phyloP scores from a whole-genome alignment of 2,888 invertebrate species.

The Cybosia mesomella region DNA sequence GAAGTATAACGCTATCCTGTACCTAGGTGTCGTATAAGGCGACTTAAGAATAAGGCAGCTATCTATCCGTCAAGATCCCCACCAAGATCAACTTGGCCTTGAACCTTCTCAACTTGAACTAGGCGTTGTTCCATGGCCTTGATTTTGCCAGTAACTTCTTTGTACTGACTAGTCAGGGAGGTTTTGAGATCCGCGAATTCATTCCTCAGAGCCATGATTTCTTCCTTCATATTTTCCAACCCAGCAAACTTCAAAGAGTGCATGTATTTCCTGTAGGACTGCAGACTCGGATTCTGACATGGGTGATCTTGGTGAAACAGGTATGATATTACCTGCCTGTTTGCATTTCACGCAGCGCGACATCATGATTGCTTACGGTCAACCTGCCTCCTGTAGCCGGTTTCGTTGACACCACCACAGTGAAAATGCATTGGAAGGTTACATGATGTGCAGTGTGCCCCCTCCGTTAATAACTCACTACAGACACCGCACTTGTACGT shows the following conservation, averaged over 20 bases:
- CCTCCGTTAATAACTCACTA: neutral
- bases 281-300: neutral
- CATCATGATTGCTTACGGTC: neutral
- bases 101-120: slow-evolving; percentile 1
- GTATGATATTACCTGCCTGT: neutral
- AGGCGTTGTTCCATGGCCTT: slow-evolving; percentile 10
- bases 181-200: slow-evolving; percentile 11
- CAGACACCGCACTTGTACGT: slow-evolving; percentile 9
- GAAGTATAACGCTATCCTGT: no score
- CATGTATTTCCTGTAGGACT: neutral
- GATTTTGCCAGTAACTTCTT: slow-evolving; percentile 3
- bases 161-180: neutral
- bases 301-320: slow-evolving; percentile 1
- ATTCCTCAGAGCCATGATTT: slow-evolving; percentile 4
- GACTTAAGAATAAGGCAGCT: no score
- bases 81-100: slow-evolving; percentile 8
- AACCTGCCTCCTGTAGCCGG: slow-evolving; percentile 9
- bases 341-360: neutral
- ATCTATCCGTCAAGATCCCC: no score
- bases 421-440: slow-evolving; percentile 3
- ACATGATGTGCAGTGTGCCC: slow-evolving; percentile 8
- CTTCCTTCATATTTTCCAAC: slow-evolving; percentile 6
- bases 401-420: neutral
- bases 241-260: neutral
- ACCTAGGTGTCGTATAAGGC: no score